These are phyloP conservation scores for Meliscaeva auricollis DNA, from an alignment of 2,888 invertebrate genomes.

Conservation along the genomic window DNA sequence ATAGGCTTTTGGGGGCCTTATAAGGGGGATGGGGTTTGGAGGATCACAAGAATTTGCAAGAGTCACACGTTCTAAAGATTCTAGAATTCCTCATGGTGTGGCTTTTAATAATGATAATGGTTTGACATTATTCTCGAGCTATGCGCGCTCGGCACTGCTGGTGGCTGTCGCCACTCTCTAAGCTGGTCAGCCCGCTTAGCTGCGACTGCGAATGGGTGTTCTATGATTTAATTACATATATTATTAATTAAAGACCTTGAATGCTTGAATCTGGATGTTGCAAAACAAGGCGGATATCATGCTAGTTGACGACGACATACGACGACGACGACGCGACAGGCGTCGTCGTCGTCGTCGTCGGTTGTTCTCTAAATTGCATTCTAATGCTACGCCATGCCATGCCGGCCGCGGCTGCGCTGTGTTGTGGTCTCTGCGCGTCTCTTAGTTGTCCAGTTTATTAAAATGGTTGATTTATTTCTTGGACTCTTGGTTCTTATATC, in stretches of 20 bases:
- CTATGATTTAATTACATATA: slow-evolving; percentile 76
- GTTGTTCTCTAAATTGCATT: slow-evolving; percentile 12
- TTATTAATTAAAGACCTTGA: slow-evolving; percentile 72
- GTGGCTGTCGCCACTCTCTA: slow-evolving; percentile 37
- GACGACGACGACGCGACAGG: not conserved
- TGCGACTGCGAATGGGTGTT: slow-evolving; percentile 68
- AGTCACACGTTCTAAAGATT: slow-evolving; percentile 14
- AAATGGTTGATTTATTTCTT: slow-evolving; percentile 67
- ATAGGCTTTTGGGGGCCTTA: not conserved
- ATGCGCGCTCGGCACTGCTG: slow-evolving; percentile 16
- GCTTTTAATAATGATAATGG: slow-evolving; percentile 35
- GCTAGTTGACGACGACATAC: slow-evolving; percentile 13
- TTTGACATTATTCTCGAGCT: slow-evolving; percentile 66
- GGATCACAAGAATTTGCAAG: slow-evolving; percentile 21
- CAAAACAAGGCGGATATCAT: slow-evolving; percentile 73
- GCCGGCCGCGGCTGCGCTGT: not conserved
- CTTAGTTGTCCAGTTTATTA: slow-evolving; percentile 53
- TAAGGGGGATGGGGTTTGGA: slow-evolving; percentile 4
- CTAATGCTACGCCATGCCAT: slow-evolving; percentile 28
- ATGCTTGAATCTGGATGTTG: slow-evolving; percentile 62
- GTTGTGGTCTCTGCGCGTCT: slow-evolving; percentile 47
- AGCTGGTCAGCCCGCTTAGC: slow-evolving; percentile 1
- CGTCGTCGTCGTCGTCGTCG: slow-evolving; percentile 8
- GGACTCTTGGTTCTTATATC: slow-evolving; percentile 40
- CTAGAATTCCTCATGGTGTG: slow-evolving; percentile 43